Conservation (phyloP, 2,113 vertebrate genomes). For the Petrocephalus microphthalmus region DNA sequence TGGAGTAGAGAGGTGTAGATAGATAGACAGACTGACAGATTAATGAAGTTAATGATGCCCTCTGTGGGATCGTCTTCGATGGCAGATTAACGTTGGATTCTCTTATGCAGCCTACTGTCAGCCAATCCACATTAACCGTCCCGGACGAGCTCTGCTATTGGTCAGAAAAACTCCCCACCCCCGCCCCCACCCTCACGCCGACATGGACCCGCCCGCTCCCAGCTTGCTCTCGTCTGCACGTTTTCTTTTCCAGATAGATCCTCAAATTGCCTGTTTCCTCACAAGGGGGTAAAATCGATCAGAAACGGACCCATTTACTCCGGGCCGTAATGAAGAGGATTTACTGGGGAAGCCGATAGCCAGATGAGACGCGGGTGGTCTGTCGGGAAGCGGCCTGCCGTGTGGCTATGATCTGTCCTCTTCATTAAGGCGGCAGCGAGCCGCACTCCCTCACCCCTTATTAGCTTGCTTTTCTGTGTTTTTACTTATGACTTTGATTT, state of each 20-base stretch:
- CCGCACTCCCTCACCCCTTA: constrained; percentile 4
- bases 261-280: constrained; percentile 12
- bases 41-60: background rate
- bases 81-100: background rate
- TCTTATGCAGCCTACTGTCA: constrained; percentile 39
- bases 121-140: constrained; percentile 22
- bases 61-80: background rate
- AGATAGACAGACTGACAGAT: background rate
- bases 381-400: constrained; percentile 9
- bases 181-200: background rate
- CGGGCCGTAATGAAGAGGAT: constrained; percentile 20
- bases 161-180: background rate
- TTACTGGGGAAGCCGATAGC: constrained; percentile 15
- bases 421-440: background rate
- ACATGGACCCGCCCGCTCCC: background rate
- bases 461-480: background rate
- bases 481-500: background rate
- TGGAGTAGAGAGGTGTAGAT: background rate
- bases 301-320: constrained; percentile 1
- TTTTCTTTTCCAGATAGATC: background rate
- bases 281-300: constrained; percentile 12
- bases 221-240: background rate
- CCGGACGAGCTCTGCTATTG: background rate
- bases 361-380: background rate
- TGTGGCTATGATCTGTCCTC: constrained; percentile 14